Base-by-base conservation (phyloP, 2,888 invertebrate species). In the Fragum fragum region DNA sequence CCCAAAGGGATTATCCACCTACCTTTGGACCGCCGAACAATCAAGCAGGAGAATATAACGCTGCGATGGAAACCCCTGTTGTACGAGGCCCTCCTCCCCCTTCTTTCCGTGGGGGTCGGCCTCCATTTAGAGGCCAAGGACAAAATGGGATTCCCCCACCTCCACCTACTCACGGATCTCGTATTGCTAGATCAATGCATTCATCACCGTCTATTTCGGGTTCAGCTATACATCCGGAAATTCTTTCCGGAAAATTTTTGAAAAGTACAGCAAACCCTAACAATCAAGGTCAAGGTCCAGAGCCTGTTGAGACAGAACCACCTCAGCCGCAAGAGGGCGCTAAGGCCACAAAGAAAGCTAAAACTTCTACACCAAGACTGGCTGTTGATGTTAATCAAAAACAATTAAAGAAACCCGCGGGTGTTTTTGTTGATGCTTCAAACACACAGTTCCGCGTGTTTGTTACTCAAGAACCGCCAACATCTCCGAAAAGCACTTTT, bases 51-150 rank as follows among this genome's bases (percentile, higher is more conserved):
- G 1, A 7, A 11, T 66, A 32, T 23, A 23, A 23, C 16, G 7
- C 32, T 1, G 42, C 28, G 7, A n/a, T 42, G 3, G 36, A 66
- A 42, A 66, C 18, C 23, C 66, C 66, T 21, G 66, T 66, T 14
- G 66, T 66, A 21, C 66, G 66, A n/a, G 66, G 66, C 18, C 66
- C 66, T 7, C 66, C 66, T 2, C 66, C 66, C 7, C 66, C 66
- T 42, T 66, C 66, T 16, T 66, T 66, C 66, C 66, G 66, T 18
- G 66, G 66, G 1, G 23, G 66, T 11, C 21, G 39, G n/a, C 66
- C 61, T 28, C 61, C 61, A 29, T 61, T 61, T 18, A 1, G 29
- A n/a, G 61, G 61, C 26, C 32, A 28, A n/a, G 61, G 61, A 26
- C 32, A 28, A 61, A 57, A 57, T 57, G 57, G 57, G 23, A 57